A percentile compares a stretch with the other conserved stretches of the same genome.
Conservation (phyloP, 2,888 invertebrate genomes). For the Serripes groenlandicus region DNA sequence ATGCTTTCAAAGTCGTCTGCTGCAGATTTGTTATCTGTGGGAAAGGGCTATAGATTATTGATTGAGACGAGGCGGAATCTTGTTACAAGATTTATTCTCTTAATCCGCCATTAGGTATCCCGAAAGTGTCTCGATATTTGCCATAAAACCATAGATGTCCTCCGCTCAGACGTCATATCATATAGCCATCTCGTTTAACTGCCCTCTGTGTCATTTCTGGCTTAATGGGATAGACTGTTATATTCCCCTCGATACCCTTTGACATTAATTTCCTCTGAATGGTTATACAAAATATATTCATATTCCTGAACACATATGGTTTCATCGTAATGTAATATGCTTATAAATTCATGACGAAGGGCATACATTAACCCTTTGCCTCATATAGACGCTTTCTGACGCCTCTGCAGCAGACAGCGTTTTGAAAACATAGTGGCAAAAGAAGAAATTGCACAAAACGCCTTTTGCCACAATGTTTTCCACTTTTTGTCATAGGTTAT, state of each 20-base stretch:
- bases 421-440: background rate
- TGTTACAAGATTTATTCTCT: background rate
- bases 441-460: background rate
- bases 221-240: no score
- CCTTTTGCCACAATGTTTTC: no score
- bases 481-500: no score
- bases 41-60: background rate
- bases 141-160: constrained; percentile 1
- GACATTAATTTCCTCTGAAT: no score
- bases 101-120: constrained; percentile 12
- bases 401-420: background rate
- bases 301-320: no score
- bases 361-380: background rate
- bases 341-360: no score
- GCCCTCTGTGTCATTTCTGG: no score
- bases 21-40: background rate
- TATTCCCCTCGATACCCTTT: no score
- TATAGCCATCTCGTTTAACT: no score
- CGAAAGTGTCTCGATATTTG: background rate
- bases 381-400: background rate
- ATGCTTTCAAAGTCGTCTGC: background rate
- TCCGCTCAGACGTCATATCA: background rate
- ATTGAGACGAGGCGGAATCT: background rate
- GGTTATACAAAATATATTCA: no score
- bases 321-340: no score